These are phyloP conservation scores for Unio pictorum DNA, from an alignment of 2,888 invertebrate species.

Conservation along the genomic window DNA sequence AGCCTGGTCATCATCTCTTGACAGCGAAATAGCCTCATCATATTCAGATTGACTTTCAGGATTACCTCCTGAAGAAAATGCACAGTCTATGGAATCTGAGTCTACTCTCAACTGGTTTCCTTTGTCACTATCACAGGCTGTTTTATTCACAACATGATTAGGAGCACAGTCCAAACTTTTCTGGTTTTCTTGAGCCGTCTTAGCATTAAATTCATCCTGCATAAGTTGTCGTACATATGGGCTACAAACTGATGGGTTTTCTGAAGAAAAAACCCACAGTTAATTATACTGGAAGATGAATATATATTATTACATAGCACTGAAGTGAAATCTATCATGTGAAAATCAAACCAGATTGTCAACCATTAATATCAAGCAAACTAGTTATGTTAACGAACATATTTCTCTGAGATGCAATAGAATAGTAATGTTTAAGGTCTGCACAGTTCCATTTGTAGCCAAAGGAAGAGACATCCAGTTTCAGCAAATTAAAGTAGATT, in stretches of 20 bases:
- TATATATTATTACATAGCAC: too few species aligned
- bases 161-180: neutral
- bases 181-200: slow-evolving; percentile 6
- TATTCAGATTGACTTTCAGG: neutral
- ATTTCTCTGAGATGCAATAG: too few species aligned
- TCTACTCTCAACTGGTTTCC: neutral
- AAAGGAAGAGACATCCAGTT: too few species aligned
- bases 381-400: neutral
- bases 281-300: neutral
- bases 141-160: slow-evolving; percentile 6
- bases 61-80: neutral
- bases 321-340: too few species aligned
- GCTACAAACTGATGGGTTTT: slow-evolving; percentile 57
- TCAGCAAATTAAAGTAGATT: too few species aligned
- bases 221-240: slow-evolving; percentile 65
- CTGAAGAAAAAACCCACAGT: slow-evolving; percentile 38
- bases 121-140: neutral
- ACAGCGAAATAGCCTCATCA: too few species aligned
- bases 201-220: slow-evolving; percentile 55
- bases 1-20: neutral
- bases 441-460: too few species aligned
- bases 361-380: neutral
- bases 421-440: too few species aligned
- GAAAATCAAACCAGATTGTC: too few species aligned
- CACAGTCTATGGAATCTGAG: slow-evolving; percentile 2